Percentiles rank a stretch among this genome's conserved stretches.
These are phyloP conservation scores for Gryllus bimaculatus DNA, from an alignment of 1,140 invertebrate genomes.

Conservation along the genomic window DNA sequence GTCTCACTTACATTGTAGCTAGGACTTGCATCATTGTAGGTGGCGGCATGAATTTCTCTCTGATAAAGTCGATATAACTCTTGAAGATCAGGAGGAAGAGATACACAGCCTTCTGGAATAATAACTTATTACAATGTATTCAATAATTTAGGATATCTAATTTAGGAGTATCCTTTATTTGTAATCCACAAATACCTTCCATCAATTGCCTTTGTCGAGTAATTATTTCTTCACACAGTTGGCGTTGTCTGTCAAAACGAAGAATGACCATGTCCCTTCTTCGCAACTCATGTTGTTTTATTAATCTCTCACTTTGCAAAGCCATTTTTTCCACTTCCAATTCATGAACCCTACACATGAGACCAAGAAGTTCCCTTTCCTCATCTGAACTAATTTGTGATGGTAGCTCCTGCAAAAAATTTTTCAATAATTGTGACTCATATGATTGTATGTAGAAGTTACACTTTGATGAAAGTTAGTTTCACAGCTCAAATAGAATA, in stretches of 20 bases:
- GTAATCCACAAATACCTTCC: conserved; percentile 49
- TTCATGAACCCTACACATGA: conserved; percentile 81
- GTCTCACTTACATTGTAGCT: neutral
- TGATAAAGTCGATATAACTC: conserved; percentile 80
- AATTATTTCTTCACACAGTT: conserved; percentile 86
- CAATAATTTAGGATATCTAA: too few relatives aligned
- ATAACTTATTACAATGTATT: conserved; percentile 12
- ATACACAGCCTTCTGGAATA: conserved; percentile 50
- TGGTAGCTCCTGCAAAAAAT: conserved; percentile 58
- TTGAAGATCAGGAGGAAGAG: conserved; percentile 64
- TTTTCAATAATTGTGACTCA: too few relatives aligned
- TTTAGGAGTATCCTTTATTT: too few relatives aligned
- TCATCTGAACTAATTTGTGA: conserved; percentile 73
- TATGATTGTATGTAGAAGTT: too few relatives aligned
- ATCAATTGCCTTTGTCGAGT: conserved; percentile 75
- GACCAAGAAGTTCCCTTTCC: conserved; percentile 71
- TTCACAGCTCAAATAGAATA: neutral
- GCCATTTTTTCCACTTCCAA: conserved; percentile 87
- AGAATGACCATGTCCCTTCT: conserved; percentile 72
- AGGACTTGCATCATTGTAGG: conserved; percentile 41
- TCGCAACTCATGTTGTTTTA: conserved; percentile 74
- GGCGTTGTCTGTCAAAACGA: conserved; percentile 71
- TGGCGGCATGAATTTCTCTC: conserved; percentile 68
- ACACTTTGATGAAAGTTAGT: neutral
- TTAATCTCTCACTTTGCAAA: conserved; percentile 72